Percentiles rank a stretch among this genome's conserved stretches.
phyloP scores from a whole-genome alignment of 2,888 invertebrate species.

The Lobophora halterata region DNA sequence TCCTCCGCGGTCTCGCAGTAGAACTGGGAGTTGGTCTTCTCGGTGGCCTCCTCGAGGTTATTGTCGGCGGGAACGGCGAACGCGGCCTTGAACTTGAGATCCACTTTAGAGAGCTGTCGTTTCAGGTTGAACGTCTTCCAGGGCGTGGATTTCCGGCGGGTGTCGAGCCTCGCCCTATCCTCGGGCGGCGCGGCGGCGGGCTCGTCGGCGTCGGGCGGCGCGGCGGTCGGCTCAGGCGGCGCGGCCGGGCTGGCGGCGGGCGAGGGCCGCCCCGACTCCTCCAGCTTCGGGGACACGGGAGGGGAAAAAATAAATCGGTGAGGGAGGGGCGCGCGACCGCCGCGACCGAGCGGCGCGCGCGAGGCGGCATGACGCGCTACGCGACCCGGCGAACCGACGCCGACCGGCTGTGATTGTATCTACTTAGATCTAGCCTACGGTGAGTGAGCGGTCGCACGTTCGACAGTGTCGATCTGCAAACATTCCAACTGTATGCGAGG shows the following conservation, averaged over 20 bases:
- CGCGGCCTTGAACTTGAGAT: slow-evolving; percentile 86
- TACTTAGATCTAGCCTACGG: slow-evolving; percentile 28
- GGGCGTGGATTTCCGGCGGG: slow-evolving; percentile 83
- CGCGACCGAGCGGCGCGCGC: slow-evolving; percentile 32
- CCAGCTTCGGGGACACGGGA: slow-evolving; percentile 58
- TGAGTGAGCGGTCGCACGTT: slow-evolving; percentile 29
- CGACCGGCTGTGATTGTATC: slow-evolving; percentile 26
- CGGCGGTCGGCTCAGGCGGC: slow-evolving; percentile 34
- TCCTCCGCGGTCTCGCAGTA: slow-evolving; percentile 52
- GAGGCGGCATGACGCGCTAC: slow-evolving; percentile 27
- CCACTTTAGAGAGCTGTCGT: slow-evolving; percentile 90
- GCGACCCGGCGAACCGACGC: slow-evolving; percentile 19
- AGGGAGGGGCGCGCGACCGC: slow-evolving; percentile 32
- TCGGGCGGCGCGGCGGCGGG: slow-evolving; percentile 41
- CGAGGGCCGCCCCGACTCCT: slow-evolving; percentile 42
- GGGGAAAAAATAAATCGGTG: slow-evolving; percentile 61
- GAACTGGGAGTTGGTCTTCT: slow-evolving; percentile 61
- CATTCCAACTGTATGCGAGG: slow-evolving; percentile 30
- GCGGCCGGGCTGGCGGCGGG: slow-evolving; percentile 37
- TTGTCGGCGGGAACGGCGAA: slow-evolving; percentile 74
- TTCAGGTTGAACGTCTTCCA: slow-evolving; percentile 92
- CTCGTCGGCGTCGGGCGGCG: slow-evolving; percentile 26
- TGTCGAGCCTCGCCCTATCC: slow-evolving; percentile 62
- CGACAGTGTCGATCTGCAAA: slow-evolving; percentile 30
- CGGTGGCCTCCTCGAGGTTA: slow-evolving; percentile 51